A percentile compares a stretch with the other conserved stretches of the same genome.
phyloP scores from a whole-genome alignment of 2,888 invertebrate species.

The Ischnura elegans region DNA sequence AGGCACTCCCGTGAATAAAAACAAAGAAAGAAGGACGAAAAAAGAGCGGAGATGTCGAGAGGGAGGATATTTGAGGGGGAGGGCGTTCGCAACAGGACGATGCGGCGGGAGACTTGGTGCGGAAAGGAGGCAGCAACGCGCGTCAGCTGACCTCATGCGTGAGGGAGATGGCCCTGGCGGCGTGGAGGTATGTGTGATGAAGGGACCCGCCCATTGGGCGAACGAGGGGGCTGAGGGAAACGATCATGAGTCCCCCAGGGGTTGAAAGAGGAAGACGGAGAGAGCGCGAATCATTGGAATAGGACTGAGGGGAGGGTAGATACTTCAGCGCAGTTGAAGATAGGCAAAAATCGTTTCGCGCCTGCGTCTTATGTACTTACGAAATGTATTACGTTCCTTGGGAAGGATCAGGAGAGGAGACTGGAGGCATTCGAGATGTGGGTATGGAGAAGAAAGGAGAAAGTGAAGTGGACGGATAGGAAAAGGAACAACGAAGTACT shows the following conservation, averaged over 20 bases:
- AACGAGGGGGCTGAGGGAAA: too few relatives aligned
- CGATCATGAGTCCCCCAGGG: too few relatives aligned
- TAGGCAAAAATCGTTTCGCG: too few relatives aligned
- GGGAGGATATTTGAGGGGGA: neutral
- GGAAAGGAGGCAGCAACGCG: slow-evolving; percentile 51
- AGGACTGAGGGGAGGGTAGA: neutral
- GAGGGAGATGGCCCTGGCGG: neutral
- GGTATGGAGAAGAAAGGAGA: too few relatives aligned
- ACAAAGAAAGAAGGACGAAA: neutral
- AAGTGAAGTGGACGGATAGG: too few relatives aligned
- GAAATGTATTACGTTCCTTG: too few relatives aligned
- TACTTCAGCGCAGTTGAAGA: too few relatives aligned
- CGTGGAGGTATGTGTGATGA: neutral
- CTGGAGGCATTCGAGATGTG: too few relatives aligned
- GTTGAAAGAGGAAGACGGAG: neutral
- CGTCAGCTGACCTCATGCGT: slow-evolving; percentile 32
- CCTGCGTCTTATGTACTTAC: too few relatives aligned
- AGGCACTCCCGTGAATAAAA: neutral
- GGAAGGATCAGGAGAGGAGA: too few relatives aligned
- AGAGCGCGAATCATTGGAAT: neutral
- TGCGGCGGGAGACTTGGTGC: neutral
- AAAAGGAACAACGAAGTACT: too few relatives aligned
- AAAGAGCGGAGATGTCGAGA: neutral
- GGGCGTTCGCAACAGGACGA: neutral
- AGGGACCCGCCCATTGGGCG: neutral